Percentiles rank a stretch among this genome's conserved stretches.
Evolutionary conservation across 2,113 vertebrate genomes (phyloP).

Genomic region (Pelecanoides urinatrix): DNA sequence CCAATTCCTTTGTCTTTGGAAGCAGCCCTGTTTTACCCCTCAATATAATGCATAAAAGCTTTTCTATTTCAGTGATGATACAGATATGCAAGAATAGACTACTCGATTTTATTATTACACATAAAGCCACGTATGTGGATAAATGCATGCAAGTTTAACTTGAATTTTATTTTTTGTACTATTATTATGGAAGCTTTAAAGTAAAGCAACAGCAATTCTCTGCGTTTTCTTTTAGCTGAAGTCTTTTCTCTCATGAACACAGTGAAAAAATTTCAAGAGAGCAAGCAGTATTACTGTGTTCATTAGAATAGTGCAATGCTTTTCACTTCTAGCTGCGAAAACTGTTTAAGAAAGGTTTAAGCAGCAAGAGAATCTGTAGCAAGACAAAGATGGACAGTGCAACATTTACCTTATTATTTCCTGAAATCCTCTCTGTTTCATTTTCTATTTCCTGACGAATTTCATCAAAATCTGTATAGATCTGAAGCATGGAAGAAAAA

Average conservation of each 20-base stretch:
- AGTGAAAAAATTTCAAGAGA: neutral
- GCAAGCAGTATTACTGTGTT: neutral
- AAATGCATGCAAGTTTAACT: neutral
- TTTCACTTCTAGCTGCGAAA: neutral
- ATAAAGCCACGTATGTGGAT: neutral
- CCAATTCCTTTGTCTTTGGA: neutral
- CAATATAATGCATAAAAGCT: neutral
- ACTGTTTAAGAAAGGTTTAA: neutral
- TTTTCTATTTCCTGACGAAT: slow-evolving; percentile 96
- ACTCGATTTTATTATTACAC: neutral
- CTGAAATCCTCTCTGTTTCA: slow-evolving; percentile 95
- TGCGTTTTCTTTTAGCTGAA: neutral
- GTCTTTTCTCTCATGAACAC: neutral
- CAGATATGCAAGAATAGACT: neutral
- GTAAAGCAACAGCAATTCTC: neutral
- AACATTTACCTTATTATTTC: slow-evolving; percentile 90
- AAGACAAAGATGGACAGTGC: neutral
- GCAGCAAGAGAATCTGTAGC: neutral
- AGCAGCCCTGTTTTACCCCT: neutral
- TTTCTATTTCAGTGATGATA: neutral
- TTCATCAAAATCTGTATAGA: slow-evolving; percentile 94
- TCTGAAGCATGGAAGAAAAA: slow-evolving; percentile 71
- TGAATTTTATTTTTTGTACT: neutral
- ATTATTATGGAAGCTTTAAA: neutral
- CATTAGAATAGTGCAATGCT: neutral